Conservation (phyloP, 2,888 invertebrate genomes). For the Drosophila histrio region DNA sequence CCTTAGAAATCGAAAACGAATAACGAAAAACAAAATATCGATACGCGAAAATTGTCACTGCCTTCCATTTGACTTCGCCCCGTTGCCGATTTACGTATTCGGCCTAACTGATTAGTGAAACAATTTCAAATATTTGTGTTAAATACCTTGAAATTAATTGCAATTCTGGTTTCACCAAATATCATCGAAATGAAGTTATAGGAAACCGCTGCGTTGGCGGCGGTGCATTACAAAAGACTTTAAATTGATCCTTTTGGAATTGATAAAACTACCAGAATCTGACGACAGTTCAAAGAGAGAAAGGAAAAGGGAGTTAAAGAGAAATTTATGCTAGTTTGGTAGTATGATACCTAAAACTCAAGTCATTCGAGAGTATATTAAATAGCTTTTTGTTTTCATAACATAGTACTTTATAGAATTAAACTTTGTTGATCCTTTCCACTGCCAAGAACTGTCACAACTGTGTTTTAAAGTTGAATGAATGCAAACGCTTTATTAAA, state of each 20-base stretch:
- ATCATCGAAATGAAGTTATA: constrained; percentile 25
- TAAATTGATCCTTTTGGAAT: not conserved
- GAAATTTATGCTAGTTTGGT: too few species aligned
- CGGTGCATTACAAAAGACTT: constrained; percentile 25
- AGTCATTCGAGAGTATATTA: too few species aligned
- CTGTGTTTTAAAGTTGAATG: too few species aligned
- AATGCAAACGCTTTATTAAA: too few species aligned
- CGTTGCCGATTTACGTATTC: constrained; percentile 41
- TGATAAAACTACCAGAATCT: not conserved
- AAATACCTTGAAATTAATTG: constrained; percentile 79
- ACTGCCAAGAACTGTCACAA: too few species aligned
- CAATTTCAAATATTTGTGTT: constrained; percentile 81
- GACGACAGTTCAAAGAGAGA: not conserved
- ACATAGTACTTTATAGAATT: too few species aligned
- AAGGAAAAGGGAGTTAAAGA: not conserved
- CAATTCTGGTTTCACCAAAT: constrained; percentile 39
- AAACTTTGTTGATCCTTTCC: too few species aligned
- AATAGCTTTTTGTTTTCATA: too few species aligned
- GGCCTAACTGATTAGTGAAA: constrained; percentile 69
- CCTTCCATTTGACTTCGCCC: constrained; percentile 63
- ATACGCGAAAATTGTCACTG: constrained; percentile 61
- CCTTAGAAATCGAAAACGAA: constrained; percentile 5
- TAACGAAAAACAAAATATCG: constrained; percentile 34
- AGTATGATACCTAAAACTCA: too few species aligned
- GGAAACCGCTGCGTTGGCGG: constrained; percentile 22